phyloP scores from a whole-genome alignment of 2,888 invertebrate species.

The Hartigia nigra region DNA sequence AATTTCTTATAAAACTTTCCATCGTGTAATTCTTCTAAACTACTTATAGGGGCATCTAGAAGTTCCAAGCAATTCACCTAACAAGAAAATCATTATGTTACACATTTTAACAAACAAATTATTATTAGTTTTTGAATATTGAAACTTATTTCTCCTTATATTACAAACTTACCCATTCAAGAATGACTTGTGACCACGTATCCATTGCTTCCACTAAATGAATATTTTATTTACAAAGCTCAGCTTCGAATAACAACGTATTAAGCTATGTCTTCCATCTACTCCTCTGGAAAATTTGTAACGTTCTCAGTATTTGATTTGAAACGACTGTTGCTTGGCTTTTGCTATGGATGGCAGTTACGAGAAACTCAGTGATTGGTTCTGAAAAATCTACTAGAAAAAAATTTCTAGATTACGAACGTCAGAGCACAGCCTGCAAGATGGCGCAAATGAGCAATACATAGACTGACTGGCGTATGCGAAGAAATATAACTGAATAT shows the following conservation, averaged over 20 bases:
- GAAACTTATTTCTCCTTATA: not conserved
- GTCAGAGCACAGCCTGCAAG: not conserved
- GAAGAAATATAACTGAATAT: not conserved
- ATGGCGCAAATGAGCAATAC: not conserved
- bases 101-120: not conserved
- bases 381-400: not conserved
- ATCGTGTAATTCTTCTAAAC: constrained; percentile 43
- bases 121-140: not conserved
- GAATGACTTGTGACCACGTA: constrained; percentile 40
- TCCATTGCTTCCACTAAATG: constrained; percentile 32
- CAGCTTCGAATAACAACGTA: not conserved
- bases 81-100: constrained; percentile 4
- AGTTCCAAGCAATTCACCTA: constrained; percentile 68
- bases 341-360: not conserved
- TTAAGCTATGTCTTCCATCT: not conserved
- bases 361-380: not conserved
- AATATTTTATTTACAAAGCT: not conserved
- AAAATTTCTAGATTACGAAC: not conserved
- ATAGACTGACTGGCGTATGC: not conserved
- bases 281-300: not conserved
- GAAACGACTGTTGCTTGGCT: not conserved
- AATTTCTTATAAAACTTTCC: constrained; percentile 45
- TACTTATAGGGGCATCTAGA: constrained; percentile 33
- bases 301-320: not conserved
- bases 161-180: constrained; percentile 46